phyloP scores from a whole-genome alignment of 2,888 invertebrate genomes.

The Plebejus melissa region DNA sequence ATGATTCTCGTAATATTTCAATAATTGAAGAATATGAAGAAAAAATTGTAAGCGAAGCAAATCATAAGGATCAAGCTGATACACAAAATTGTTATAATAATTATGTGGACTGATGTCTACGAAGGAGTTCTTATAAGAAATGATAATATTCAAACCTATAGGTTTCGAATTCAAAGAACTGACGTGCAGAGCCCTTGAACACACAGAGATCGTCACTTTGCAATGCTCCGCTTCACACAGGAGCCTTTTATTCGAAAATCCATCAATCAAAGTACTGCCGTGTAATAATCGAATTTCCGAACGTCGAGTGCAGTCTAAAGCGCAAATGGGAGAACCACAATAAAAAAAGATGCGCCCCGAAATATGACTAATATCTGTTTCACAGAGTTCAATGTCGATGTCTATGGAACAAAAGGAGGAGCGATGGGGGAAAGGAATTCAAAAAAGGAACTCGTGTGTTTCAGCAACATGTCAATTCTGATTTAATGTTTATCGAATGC shows the following conservation, averaged over 20 bases:
- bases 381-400: constrained; percentile 70
- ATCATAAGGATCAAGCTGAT: too few species aligned
- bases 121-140: not conserved
- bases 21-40: not conserved
- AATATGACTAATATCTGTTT: constrained; percentile 71
- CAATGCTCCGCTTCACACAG: constrained; percentile 54
- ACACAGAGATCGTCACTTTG: constrained; percentile 58
- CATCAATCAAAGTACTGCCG: constrained; percentile 75
- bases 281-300: constrained; percentile 73
- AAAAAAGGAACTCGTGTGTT: constrained; percentile 51
- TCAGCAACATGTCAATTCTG: constrained; percentile 45
- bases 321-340: constrained; percentile 67
- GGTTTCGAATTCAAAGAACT: not conserved
- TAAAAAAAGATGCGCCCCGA: constrained; percentile 50
- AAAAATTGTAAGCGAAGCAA: not conserved
- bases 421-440: constrained; percentile 53
- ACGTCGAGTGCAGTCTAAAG: constrained; percentile 71
- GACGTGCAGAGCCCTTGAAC: constrained; percentile 35
- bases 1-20: not conserved
- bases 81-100: too few species aligned
- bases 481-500: constrained; percentile 38
- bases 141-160: not conserved
- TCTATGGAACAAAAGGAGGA: constrained; percentile 59
- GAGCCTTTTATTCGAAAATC: constrained; percentile 58
- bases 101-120: not conserved